Conservation (phyloP, 2,888 invertebrate species). For the Drosophila pseudotalamancana region DNA sequence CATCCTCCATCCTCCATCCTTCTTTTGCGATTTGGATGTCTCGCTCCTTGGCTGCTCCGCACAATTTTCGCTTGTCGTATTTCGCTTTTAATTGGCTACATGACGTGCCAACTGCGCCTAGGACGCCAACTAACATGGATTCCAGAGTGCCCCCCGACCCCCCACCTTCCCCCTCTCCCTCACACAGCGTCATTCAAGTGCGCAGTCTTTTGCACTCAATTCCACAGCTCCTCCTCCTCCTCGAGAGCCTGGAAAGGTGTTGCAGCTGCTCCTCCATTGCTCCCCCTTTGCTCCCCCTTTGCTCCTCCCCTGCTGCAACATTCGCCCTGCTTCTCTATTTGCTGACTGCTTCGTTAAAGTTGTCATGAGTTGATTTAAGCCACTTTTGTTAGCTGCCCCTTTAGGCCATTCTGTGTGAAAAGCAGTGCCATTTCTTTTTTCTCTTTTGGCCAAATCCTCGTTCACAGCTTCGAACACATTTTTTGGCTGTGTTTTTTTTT, state of each 20-base stretch:
- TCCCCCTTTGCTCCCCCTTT: conserved; percentile 52
- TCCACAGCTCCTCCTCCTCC: conserved; percentile 41
- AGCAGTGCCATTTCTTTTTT: conserved; percentile 8
- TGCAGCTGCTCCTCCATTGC: conserved; percentile 28
- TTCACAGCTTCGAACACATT: too few relatives aligned
- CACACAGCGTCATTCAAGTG: conserved; percentile 24
- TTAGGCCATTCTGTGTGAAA: conserved; percentile 2
- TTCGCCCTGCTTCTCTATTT: conserved; percentile 39
- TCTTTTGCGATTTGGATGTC: conserved; percentile 49
- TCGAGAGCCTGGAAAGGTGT: conserved; percentile 36
- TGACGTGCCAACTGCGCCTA: conserved; percentile 73
- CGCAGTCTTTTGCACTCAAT: conserved; percentile 79
- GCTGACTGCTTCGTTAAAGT: conserved; percentile 78
- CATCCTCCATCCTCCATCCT: too few relatives aligned
- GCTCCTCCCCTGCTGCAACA: too few relatives aligned
- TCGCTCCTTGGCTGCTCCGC: conserved; percentile 32
- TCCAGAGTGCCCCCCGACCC: conserved; percentile 40
- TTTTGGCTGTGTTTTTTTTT: too few relatives aligned
- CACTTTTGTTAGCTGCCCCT: conserved; percentile 58
- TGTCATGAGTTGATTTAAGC: conserved; percentile 77
- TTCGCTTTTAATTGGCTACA: conserved; percentile 81
- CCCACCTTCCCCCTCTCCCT: neutral
- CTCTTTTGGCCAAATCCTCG: neutral
- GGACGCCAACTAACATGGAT: conserved; percentile 72
- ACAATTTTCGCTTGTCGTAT: conserved; percentile 72